These are phyloP conservation scores for Drosophila mimetica DNA, from an alignment of 2,888 invertebrate genomes.

Conservation along the genomic window DNA sequence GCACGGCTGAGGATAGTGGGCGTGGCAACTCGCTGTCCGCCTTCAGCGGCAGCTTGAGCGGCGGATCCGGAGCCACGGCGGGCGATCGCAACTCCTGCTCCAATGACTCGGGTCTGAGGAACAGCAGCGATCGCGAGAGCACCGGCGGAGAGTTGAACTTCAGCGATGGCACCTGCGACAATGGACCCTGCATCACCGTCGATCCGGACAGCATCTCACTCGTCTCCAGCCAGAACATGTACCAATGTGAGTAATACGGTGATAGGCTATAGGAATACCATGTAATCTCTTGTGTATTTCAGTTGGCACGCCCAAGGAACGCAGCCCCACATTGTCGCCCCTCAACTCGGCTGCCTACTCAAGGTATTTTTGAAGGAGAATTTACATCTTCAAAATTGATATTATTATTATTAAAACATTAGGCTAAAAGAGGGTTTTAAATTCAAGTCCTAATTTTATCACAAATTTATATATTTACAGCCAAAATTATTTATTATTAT, in stretches of 20 bases:
- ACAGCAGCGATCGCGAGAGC: slow-evolving; percentile 91
- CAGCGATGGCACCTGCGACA: slow-evolving; percentile 88
- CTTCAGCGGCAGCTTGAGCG: slow-evolving; percentile 82
- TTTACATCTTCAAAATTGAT: too few relatives aligned
- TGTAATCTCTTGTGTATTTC: slow-evolving; percentile 42
- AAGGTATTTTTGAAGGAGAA: slow-evolving; percentile 84
- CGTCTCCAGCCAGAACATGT: slow-evolving; percentile 85
- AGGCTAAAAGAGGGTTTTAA: too few relatives aligned
- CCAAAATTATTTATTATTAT: too few relatives aligned
- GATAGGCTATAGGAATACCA: accelerated
- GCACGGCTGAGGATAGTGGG: slow-evolving; percentile 88
- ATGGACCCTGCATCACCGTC: slow-evolving; percentile 84
- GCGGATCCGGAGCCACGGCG: slow-evolving; percentile 84
- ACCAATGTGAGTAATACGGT: slow-evolving; percentile 82
- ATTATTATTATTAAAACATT: too few relatives aligned
- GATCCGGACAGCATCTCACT: slow-evolving; percentile 85
- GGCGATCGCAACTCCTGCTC: slow-evolving; percentile 93
- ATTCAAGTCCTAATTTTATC: too few relatives aligned
- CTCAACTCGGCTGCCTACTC: slow-evolving; percentile 91
- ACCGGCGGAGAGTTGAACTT: slow-evolving; percentile 91
- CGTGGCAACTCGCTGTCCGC: slow-evolving; percentile 87
- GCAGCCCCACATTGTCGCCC: slow-evolving; percentile 93
- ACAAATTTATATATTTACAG: too few relatives aligned
- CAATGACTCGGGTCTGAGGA: slow-evolving; percentile 93
- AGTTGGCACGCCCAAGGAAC: slow-evolving; percentile 93